phyloP scores from a whole-genome alignment of 2,888 invertebrate species.

The Caenorhabditis angaria region DNA sequence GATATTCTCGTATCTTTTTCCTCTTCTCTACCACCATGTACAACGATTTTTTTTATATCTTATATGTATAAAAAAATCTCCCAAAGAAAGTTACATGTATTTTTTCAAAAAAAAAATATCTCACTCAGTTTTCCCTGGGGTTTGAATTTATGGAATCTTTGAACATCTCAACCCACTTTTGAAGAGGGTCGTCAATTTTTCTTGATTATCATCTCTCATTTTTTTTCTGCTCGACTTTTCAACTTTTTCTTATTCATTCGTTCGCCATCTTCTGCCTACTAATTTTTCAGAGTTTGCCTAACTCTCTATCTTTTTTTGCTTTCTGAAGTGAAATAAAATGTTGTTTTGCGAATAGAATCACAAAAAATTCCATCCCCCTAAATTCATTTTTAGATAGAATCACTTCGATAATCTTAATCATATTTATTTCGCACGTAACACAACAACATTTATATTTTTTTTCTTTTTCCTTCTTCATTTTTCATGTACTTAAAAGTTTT shows the following conservation, averaged over 20 bases:
- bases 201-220: background rate
- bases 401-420: too few relatives aligned
- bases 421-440: too few relatives aligned
- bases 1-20: background rate
- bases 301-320: background rate
- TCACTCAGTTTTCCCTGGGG: background rate
- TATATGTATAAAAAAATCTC: background rate
- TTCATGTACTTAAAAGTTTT: too few relatives aligned
- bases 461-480: too few relatives aligned
- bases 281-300: too few relatives aligned
- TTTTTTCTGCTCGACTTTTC: constrained; percentile 1
- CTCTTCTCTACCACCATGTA: background rate
- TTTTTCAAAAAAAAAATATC: background rate
- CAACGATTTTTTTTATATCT: background rate
- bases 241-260: background rate
- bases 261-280: background rate
- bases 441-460: too few relatives aligned
- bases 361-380: too few relatives aligned
- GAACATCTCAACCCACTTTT: constrained; percentile 4
- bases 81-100: background rate
- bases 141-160: constrained; percentile 1
- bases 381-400: too few relatives aligned
- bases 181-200: constrained; percentile 4
- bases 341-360: too few relatives aligned
- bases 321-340: too few relatives aligned